Conservation (phyloP, 2,888 invertebrate species). For the Chaitophorus viminalis region DNA sequence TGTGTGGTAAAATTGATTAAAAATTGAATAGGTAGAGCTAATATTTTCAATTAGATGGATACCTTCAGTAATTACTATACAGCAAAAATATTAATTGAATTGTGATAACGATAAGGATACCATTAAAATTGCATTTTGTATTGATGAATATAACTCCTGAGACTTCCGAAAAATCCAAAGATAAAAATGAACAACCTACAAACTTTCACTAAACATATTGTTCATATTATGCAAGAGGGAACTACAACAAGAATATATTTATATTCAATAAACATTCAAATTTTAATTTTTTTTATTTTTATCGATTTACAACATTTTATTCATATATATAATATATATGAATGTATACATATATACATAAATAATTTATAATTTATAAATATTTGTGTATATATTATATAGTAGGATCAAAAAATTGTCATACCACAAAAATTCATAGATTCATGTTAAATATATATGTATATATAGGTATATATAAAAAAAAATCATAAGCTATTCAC, state of each 20-base stretch:
- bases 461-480: neutral
- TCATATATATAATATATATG: conserved; percentile 29
- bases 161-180: conserved; percentile 26
- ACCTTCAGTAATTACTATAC: neutral
- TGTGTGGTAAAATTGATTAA: too few species aligned
- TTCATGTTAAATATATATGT: conserved; percentile 42
- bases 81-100: neutral
- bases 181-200: neutral
- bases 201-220: conserved; percentile 30
- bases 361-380: conserved; percentile 46
- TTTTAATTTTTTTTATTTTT: conserved; percentile 55
- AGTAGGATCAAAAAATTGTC: conserved; percentile 43
- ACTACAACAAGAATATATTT: conserved; percentile 18
- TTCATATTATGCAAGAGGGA: neutral
- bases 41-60: neutral
- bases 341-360: neutral
- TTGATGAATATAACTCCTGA: conserved; percentile 10
- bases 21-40: too few species aligned
- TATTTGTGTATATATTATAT: conserved; percentile 44
- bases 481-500: conserved; percentile 54
- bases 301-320: conserved; percentile 52
- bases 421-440: conserved; percentile 59
- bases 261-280: conserved; percentile 12
- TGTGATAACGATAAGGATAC: conserved; percentile 6
- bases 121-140: conserved; percentile 25